Conservation (phyloP, 2,113 vertebrate genomes). For the Notarius lentiginosus region DNA sequence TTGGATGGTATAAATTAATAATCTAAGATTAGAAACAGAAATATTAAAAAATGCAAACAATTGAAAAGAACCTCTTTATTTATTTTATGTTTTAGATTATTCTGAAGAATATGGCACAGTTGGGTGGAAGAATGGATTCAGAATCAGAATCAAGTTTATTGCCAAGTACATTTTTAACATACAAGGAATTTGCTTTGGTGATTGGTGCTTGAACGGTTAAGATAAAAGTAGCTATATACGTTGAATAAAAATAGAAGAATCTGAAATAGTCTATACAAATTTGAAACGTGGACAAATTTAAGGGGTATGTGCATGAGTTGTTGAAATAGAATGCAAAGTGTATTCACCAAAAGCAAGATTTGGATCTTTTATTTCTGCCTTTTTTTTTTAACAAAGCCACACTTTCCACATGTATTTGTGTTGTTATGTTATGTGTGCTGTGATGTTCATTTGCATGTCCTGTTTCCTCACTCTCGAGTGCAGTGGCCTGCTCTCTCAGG, state of each 20-base stretch:
- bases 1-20: background rate
- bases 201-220: too few relatives aligned
- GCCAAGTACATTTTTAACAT: too few relatives aligned
- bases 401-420: conserved; percentile 11
- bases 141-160: too few relatives aligned
- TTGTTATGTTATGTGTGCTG: conserved; percentile 26
- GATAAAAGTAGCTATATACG: too few relatives aligned
- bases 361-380: background rate
- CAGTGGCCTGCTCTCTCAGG: conserved; percentile 57
- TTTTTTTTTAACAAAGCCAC: background rate
- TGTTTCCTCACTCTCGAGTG: conserved; percentile 19
- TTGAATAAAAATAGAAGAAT: too few relatives aligned
- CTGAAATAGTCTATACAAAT: too few relatives aligned
- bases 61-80: background rate
- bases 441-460: conserved; percentile 28
- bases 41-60: background rate
- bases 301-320: too few relatives aligned
- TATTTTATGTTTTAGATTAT: background rate
- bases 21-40: background rate
- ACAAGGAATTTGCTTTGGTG: too few relatives aligned
- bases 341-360: background rate
- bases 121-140: background rate
- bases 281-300: too few relatives aligned
- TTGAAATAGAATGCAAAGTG: background rate
- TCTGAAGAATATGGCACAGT: background rate